These are phyloP conservation scores for Neosilurus mollespiculum DNA, from an alignment of 2,797 vertebrate genomes.

Conservation along the genomic window DNA sequence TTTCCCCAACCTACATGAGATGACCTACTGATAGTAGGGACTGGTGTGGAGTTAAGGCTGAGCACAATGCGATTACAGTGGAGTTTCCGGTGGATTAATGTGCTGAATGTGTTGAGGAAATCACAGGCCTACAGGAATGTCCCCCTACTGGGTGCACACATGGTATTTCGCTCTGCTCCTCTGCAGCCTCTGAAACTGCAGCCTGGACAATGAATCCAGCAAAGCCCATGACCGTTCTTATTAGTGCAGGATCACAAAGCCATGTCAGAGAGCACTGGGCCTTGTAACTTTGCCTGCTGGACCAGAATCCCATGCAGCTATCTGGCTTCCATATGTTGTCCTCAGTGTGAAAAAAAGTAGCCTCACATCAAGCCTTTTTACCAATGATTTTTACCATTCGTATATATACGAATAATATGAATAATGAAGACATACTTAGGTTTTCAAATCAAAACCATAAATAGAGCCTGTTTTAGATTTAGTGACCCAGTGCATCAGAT, in stretches of 20 bases:
- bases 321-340: slow-evolving; percentile 43
- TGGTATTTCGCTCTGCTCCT: slow-evolving; percentile 76
- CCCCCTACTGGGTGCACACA: slow-evolving; percentile 86
- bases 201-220: slow-evolving; percentile 61
- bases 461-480: slow-evolving; percentile 68
- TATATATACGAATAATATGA: slow-evolving; percentile 5
- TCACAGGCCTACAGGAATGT: slow-evolving; percentile 83
- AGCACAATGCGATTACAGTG: slow-evolving; percentile 75
- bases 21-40: slow-evolving; percentile 68
- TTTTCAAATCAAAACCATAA: slow-evolving; percentile 66
- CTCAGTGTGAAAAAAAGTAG: slow-evolving; percentile 20
- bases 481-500: slow-evolving; percentile 69
- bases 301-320: slow-evolving; percentile 38
- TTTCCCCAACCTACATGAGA: slow-evolving; percentile 39
- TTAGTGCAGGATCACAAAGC: slow-evolving; percentile 71
- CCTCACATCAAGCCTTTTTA: slow-evolving; percentile 10
- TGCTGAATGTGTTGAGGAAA: slow-evolving; percentile 73
- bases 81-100: slow-evolving; percentile 71
- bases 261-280: slow-evolving; percentile 66
- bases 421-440: slow-evolving; percentile 45
- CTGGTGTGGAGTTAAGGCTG: slow-evolving; percentile 59
- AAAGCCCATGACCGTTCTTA: slow-evolving; percentile 63
- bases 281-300: slow-evolving; percentile 52
- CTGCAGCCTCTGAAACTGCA: slow-evolving; percentile 63
- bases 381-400: background rate